These are phyloP conservation scores for Graphium colonna DNA, from an alignment of 2,888 invertebrate genomes.

Conservation along the genomic window DNA sequence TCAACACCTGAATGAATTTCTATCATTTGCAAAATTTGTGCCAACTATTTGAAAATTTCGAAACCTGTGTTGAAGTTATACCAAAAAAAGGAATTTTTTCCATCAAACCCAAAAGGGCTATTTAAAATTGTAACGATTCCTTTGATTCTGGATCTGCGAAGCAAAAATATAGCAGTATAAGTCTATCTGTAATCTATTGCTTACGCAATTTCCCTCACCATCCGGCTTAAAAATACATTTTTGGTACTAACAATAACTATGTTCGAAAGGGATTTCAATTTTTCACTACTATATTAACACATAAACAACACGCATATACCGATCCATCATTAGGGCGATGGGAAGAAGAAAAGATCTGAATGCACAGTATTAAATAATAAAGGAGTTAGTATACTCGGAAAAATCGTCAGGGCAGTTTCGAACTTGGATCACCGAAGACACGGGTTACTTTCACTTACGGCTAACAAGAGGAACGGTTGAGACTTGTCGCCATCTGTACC, in stretches of 20 bases:
- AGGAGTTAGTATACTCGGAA: neutral
- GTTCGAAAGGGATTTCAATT: neutral
- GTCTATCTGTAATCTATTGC: neutral
- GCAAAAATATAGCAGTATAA: no score
- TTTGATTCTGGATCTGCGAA: slow-evolving; percentile 12
- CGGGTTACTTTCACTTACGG: neutral
- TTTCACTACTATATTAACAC: neutral
- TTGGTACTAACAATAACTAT: neutral
- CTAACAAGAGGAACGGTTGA: neutral
- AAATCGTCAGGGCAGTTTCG: neutral
- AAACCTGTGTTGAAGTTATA: no score
- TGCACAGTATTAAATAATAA: no score
- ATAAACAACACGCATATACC: neutral
- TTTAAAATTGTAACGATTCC: slow-evolving; percentile 14
- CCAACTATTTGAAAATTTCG: no score
- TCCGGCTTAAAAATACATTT: slow-evolving; percentile 1
- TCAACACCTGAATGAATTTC: no score
- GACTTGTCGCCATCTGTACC: slow-evolving; percentile 7
- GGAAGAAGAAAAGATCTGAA: neutral
- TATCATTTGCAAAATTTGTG: no score
- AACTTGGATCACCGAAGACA: neutral
- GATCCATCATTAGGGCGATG: neutral
- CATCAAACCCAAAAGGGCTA: no score
- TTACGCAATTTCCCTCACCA: neutral
- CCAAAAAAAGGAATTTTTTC: no score